Evolutionary conservation across 2,888 invertebrate species (phyloP), one percentile per base, ranked within the genome.

Genomic region (Antheraea assamensis): DNA sequence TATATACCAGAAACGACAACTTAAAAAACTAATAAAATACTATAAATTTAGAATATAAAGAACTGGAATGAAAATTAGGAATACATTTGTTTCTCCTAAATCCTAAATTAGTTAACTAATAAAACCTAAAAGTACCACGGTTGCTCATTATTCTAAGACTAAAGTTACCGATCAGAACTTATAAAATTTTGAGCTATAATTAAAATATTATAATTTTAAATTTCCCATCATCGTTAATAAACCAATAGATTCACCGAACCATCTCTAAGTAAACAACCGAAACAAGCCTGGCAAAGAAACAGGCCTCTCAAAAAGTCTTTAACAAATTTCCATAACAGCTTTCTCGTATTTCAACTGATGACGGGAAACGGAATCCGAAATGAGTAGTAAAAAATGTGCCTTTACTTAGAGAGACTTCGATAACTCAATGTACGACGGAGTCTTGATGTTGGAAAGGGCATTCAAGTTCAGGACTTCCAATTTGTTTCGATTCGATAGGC

Each of bases 371-470:
- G 83, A 85, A 86, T 87, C 75, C 61, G 74, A 79, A 80, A 85
- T 83, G 82, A 84, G 81, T 78, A 82, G 77, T 78, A 81, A 83
- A 83, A 84, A 79, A 80, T 81, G 81, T 81, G 80, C 79, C 74
- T 81, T 81, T 82, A 80, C 80, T 79, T 75, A 74, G 75, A 82
- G 80, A 76, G 80, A 85, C 79, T 85, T 84, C 78, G 78, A 82
- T 86, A 85, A 85, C 84, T 84, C 83, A 82, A 87, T 85, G 82
- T 82, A 76, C 72, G 72, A n/a, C 47, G 49, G 74, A 35, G 72
- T 49, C 78, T 80, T 79, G 79, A 83, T 80, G 80, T 81, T 81
- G 78, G 73, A 74, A 77, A 73, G 79, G 77, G 78, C 77, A 78
- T 81, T 77, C 72, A 79, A 81, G 79, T 83, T 81, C 78, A 74